A percentile compares a stretch with the other conserved stretches of the same genome.
These are phyloP conservation scores for Clarias macrocephalus DNA, from an alignment of 2,113 vertebrate genomes.

Conservation along the genomic window DNA sequence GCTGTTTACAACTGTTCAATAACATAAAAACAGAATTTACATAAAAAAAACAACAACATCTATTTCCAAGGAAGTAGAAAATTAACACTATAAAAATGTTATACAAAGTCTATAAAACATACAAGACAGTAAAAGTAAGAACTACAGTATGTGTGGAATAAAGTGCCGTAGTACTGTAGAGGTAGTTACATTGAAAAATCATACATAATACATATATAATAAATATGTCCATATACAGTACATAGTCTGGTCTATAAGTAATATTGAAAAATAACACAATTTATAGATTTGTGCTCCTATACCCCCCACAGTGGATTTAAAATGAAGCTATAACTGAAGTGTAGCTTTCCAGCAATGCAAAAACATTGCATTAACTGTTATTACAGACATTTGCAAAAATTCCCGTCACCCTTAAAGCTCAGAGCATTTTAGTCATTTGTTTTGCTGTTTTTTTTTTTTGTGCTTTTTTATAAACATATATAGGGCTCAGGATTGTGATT, in stretches of 20 bases:
- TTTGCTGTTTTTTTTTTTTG: no score
- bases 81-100: not conserved
- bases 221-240: not conserved
- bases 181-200: not conserved
- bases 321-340: no score
- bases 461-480: no score
- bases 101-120: not conserved
- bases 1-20: not conserved
- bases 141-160: not conserved
- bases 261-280: no score
- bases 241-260: not conserved
- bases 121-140: not conserved
- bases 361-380: no score
- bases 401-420: no score
- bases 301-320: no score
- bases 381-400: no score
- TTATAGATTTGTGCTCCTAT: no score
- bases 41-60: not conserved
- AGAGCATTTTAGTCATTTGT: no score
- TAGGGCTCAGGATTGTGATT: no score
- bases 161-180: not conserved
- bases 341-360: no score
- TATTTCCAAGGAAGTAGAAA: not conserved
- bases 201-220: not conserved
- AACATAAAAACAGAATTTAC: not conserved